A percentile compares a stretch with the other conserved stretches of the same genome.
Evolutionary conservation across 2,113 vertebrate genomes (phyloP).

Genomic region (Indicator indicator): DNA sequence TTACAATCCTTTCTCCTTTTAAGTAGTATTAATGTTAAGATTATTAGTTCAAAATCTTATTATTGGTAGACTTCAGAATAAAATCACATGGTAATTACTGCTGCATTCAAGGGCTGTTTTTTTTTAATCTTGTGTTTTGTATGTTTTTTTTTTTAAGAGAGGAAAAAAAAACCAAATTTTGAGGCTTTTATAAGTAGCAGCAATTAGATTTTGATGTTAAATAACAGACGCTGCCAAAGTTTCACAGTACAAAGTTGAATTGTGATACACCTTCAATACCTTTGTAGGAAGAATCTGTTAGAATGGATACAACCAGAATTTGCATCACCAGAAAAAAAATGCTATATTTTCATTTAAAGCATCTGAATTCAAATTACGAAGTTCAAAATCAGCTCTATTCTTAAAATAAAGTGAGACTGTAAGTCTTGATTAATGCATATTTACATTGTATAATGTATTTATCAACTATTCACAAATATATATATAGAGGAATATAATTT

Average conservation of each 20-base stretch:
- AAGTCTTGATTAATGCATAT: neutral
- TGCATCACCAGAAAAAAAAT: neutral
- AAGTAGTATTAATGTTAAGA: neutral
- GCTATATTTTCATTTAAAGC: neutral
- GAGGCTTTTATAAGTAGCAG: neutral
- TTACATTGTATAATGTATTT: neutral
- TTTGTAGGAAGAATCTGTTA: neutral
- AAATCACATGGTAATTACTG: neutral
- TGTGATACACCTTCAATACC: neutral
- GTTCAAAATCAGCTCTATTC: neutral
- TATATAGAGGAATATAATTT: neutral
- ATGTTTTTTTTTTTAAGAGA: neutral
- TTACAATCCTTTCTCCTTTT: neutral
- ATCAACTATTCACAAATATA: neutral
- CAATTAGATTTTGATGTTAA: neutral
- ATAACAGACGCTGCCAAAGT: neutral
- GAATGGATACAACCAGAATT: neutral
- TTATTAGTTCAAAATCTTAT: neutral
- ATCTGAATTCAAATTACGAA: neutral
- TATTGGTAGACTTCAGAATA: conserved; percentile 3
- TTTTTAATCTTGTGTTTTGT: neutral
- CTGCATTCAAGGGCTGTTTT: neutral
- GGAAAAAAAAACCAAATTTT: no score
- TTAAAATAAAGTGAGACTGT: neutral
- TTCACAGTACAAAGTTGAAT: neutral